Conservation (phyloP, 2,888 invertebrate species). For the Tinea pellionella region DNA sequence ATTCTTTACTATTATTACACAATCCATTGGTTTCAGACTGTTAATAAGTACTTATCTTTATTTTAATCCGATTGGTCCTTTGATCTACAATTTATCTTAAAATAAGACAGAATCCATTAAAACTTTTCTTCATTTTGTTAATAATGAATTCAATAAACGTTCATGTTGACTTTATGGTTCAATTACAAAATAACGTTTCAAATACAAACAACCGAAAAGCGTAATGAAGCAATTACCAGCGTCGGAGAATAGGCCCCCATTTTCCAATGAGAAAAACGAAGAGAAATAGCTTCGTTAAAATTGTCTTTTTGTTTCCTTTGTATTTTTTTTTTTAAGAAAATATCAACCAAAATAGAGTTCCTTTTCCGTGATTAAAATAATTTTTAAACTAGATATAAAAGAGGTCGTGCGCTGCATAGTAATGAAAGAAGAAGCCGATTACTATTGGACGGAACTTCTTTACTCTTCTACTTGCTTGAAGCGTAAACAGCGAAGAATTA, state of each 20-base stretch:
- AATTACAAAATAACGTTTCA: conserved; percentile 6
- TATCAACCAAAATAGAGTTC: background rate
- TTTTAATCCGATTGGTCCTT: background rate
- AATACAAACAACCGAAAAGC: conserved; percentile 31
- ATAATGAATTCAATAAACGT: conserved; percentile 5
- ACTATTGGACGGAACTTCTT: background rate
- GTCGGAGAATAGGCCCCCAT: conserved; percentile 13
- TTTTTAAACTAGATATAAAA: background rate
- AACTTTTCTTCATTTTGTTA: background rate
- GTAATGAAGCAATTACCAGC: conserved; percentile 44
- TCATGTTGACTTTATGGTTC: background rate
- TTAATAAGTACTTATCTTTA: background rate
- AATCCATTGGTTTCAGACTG: background rate
- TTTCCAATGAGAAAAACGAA: conserved; percentile 13
- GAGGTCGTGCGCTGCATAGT: background rate
- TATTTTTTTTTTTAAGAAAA: background rate
- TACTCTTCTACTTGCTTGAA: background rate
- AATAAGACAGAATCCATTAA: background rate
- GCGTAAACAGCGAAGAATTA: background rate
- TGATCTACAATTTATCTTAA: background rate
- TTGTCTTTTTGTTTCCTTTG: conserved; percentile 11
- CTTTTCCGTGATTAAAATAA: conserved; percentile 1
- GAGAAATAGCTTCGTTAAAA: conserved; percentile 15
- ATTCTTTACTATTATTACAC: background rate
- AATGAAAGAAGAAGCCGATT: background rate